These are phyloP conservation scores for Conomelus anceps DNA, from an alignment of 2,888 invertebrate genomes.

Conservation along the genomic window DNA sequence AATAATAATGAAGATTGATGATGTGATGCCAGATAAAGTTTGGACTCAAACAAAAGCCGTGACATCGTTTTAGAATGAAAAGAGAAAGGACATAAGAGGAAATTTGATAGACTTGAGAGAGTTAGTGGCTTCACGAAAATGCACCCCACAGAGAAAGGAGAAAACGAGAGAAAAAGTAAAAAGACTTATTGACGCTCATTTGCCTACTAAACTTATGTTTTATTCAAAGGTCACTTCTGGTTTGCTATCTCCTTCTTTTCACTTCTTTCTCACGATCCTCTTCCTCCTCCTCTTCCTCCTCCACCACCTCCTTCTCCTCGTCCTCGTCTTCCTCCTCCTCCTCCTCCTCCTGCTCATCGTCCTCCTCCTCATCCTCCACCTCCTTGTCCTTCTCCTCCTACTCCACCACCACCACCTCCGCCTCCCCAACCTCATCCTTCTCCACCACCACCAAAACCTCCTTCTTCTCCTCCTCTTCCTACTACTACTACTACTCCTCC, in stretches of 20 bases:
- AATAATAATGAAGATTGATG: background rate
- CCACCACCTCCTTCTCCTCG: background rate
- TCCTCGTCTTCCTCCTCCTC: background rate
- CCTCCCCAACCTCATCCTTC: background rate
- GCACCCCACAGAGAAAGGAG: background rate
- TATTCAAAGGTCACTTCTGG: too few relatives aligned
- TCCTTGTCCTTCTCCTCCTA: background rate
- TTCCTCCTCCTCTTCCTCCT: background rate
- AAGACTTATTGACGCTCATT: too few relatives aligned
- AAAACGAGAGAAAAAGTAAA: background rate
- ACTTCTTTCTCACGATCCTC: background rate
- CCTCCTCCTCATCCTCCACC: background rate
- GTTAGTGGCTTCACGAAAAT: background rate
- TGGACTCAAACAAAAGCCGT: background rate
- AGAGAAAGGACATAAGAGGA: background rate
- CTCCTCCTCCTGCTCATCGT: background rate
- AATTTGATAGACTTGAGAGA: background rate
- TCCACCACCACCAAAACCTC: too few relatives aligned
- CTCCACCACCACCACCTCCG: background rate
- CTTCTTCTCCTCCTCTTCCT: background rate
- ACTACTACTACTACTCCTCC: background rate
- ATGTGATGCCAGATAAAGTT: background rate
- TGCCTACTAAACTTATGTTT: too few relatives aligned
- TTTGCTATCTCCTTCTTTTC: too few relatives aligned
- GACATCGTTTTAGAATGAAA: background rate